These are phyloP conservation scores for Trichoplusia ni DNA, from an alignment of 1,140 invertebrate species.

Conservation along the genomic window DNA sequence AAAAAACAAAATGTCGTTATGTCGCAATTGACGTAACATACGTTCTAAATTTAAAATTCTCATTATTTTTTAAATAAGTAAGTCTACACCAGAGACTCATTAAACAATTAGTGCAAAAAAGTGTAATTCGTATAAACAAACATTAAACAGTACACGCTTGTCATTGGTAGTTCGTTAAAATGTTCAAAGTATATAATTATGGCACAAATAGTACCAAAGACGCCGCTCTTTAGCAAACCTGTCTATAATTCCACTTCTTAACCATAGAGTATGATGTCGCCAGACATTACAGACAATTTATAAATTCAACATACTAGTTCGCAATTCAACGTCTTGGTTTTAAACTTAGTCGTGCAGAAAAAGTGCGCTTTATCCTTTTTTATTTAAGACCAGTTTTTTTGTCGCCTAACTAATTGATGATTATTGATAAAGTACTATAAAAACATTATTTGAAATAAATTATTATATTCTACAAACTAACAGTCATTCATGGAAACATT, in stretches of 20 bases:
- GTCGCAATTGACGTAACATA: too few relatives aligned
- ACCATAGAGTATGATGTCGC: slow-evolving; percentile 9
- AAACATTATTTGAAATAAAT: too few relatives aligned
- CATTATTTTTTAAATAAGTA: neutral
- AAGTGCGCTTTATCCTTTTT: too few relatives aligned
- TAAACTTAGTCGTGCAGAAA: too few relatives aligned
- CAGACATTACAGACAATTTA: slow-evolving; percentile 5
- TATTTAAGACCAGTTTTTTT: too few relatives aligned
- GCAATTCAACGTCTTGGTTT: too few relatives aligned
- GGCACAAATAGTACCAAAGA: slow-evolving; percentile 39
- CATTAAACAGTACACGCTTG: slow-evolving; percentile 14
- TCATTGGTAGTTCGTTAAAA: slow-evolving; percentile 32
- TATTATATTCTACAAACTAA: too few relatives aligned
- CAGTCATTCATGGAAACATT: too few relatives aligned
- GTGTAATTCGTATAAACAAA: slow-evolving; percentile 15
- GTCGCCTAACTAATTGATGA: too few relatives aligned
- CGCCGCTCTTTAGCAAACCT: slow-evolving; percentile 24
- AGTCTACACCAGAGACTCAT: slow-evolving; percentile 4
- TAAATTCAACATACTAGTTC: too few relatives aligned
- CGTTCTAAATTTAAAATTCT: neutral
- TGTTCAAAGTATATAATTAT: slow-evolving; percentile 35
- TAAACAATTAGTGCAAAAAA: slow-evolving; percentile 3
- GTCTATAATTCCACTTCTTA: slow-evolving; percentile 9
- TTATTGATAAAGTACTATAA: too few relatives aligned
- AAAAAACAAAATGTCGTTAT: too few relatives aligned